phyloP scores from a whole-genome alignment of 2,797 vertebrate species.

The Eospalax fontanierii region DNA sequence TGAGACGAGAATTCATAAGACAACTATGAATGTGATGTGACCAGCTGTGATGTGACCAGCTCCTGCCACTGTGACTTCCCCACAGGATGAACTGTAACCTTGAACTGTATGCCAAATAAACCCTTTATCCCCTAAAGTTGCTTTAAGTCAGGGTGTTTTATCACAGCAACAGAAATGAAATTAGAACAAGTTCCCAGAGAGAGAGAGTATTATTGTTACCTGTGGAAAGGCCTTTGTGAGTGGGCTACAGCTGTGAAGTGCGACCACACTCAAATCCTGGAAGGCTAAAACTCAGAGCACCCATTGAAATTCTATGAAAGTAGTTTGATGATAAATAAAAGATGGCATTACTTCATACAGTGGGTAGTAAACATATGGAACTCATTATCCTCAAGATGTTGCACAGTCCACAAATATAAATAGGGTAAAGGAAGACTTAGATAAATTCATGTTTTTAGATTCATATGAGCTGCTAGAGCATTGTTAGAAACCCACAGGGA shows the following conservation, averaged over 20 bases:
- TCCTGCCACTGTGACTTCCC: not conserved
- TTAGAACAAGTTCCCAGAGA: not conserved
- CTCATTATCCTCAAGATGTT: constrained; percentile 86
- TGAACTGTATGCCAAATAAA: not conserved
- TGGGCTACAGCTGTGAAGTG: not conserved
- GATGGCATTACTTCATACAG: constrained; percentile 84
- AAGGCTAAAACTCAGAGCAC: constrained; percentile 61
- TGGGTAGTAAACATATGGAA: constrained; percentile 87
- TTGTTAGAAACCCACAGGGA: constrained; percentile 82
- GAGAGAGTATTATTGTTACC: not conserved
- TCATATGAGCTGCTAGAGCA: constrained; percentile 76
- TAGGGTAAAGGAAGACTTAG: constrained; percentile 82
- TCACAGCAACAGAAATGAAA: not conserved
- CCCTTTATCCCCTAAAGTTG: not conserved
- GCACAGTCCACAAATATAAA: constrained; percentile 85
- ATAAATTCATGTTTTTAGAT: constrained; percentile 79
- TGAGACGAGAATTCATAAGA: too few relatives aligned
- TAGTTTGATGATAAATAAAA: constrained; percentile 85
- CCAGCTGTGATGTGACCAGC: not conserved
- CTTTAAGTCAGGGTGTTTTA: not conserved
- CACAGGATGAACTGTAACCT: too few relatives aligned
- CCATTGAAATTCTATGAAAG: constrained; percentile 82
- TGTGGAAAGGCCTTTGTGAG: not conserved
- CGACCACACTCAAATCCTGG: constrained; percentile 60
- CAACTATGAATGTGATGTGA: not conserved